These are phyloP conservation scores for Agonopterix subpropinquella DNA, from an alignment of 2,888 invertebrate genomes.

Conservation along the genomic window DNA sequence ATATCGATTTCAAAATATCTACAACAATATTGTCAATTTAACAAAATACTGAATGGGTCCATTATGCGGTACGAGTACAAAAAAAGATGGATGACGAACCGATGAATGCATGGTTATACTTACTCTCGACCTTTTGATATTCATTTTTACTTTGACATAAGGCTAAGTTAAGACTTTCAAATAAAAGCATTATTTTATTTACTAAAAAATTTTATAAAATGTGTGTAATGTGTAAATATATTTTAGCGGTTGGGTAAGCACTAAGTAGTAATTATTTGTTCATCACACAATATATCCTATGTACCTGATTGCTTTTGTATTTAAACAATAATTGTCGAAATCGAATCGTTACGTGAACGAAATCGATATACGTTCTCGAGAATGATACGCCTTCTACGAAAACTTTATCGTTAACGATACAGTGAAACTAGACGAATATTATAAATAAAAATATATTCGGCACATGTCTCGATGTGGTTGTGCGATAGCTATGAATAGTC, in stretches of 20 bases:
- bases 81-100: conserved; percentile 23
- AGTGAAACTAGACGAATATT: background rate
- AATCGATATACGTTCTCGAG: no score
- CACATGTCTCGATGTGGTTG: conserved; percentile 3
- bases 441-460: background rate
- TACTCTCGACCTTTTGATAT: conserved; percentile 24
- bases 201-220: no score
- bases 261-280: no score
- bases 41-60: conserved; percentile 25
- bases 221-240: no score
- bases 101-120: conserved; percentile 21
- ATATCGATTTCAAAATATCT: conserved; percentile 19
- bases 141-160: conserved; percentile 22
- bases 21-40: conserved; percentile 32
- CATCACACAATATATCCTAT: no score
- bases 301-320: no score
- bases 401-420: no score
- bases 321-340: no score
- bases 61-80: conserved; percentile 15
- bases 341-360: no score
- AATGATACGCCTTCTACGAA: no score
- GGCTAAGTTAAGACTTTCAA: conserved; percentile 14
- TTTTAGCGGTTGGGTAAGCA: no score
- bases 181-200: no score
- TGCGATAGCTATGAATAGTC: conserved; percentile 52